phyloP scores from a whole-genome alignment of 2,888 invertebrate genomes.

The Dynastes maya region DNA sequence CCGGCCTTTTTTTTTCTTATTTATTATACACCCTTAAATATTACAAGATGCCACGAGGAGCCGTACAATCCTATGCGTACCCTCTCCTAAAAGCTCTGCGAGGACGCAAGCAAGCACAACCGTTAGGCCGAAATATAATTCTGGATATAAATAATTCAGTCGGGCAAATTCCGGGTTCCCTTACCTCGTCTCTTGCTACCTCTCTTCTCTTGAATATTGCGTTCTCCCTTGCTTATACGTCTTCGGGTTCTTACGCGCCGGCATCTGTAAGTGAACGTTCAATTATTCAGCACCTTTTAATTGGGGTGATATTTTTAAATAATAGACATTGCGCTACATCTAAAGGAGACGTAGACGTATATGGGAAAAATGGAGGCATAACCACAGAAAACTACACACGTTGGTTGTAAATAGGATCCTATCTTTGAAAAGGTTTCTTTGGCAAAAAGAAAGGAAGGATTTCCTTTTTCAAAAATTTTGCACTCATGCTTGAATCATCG shows the following conservation, averaged over 20 bases:
- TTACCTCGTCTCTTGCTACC: not conserved
- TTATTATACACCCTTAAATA: constrained; percentile 43
- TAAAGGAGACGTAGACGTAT: not conserved
- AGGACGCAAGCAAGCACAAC: not conserved
- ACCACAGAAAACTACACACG: too few relatives aligned
- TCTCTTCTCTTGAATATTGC: not conserved
- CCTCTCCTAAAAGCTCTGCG: not conserved
- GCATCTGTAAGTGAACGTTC: constrained; percentile 11
- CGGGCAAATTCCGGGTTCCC: constrained; percentile 27
- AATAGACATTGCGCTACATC: constrained; percentile 10
- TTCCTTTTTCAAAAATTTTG: too few relatives aligned
- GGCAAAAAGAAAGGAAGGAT: too few relatives aligned
- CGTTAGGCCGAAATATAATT: constrained; percentile 41
- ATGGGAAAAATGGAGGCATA: too few relatives aligned
- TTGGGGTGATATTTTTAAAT: constrained; percentile 33
- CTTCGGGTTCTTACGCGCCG: not conserved
- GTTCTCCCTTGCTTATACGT: not conserved
- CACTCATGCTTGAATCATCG: too few relatives aligned
- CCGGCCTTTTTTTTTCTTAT: not conserved
- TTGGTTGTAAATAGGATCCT: too few relatives aligned
- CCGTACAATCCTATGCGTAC: not conserved
- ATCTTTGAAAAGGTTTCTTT: too few relatives aligned
- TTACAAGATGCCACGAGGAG: constrained; percentile 33
- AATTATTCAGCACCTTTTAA: constrained; percentile 31
- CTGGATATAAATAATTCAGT: constrained; percentile 39